Percentiles rank a stretch among this genome's conserved stretches.
These are phyloP conservation scores for Pogonomyrmex californicus DNA, from an alignment of 1,140 invertebrate species.

Conservation along the genomic window DNA sequence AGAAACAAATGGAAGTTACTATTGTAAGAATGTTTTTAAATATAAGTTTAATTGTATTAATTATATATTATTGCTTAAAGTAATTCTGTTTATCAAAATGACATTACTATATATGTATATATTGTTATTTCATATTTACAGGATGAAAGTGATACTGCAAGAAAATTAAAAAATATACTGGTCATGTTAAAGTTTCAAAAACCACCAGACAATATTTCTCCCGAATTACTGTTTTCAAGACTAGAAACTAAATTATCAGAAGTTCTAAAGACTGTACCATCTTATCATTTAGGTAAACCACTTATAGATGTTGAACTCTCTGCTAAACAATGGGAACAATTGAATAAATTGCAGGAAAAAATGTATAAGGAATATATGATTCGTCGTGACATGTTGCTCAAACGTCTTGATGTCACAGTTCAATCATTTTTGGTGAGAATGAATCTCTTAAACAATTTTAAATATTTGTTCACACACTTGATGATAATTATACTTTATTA, in stretches of 20 bases:
- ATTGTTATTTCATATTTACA: slow-evolving; percentile 81
- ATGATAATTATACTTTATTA: too few species aligned
- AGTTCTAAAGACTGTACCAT: slow-evolving; percentile 89
- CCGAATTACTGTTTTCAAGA: slow-evolving; percentile 93
- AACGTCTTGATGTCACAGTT: slow-evolving; percentile 97
- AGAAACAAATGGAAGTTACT: slow-evolving; percentile 87
- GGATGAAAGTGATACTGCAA: slow-evolving; percentile 94
- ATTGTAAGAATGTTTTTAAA: slow-evolving; percentile 84
- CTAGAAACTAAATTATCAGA: slow-evolving; percentile 92
- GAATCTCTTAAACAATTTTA: not conserved
- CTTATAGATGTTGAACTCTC: slow-evolving; percentile 92
- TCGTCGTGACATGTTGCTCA: slow-evolving; percentile 95
- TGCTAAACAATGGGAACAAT: slow-evolving; percentile 93
- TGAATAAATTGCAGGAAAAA: slow-evolving; percentile 91
- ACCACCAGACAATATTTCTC: slow-evolving; percentile 93
- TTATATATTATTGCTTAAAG: not conserved
- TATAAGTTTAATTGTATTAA: not conserved
- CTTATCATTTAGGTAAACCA: slow-evolving; percentile 91
- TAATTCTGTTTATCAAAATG: not conserved
- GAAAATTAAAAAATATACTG: slow-evolving; percentile 92
- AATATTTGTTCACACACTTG: slow-evolving; percentile 4
- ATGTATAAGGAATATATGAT: slow-evolving; percentile 94
- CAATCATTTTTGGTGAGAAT: slow-evolving; percentile 94
- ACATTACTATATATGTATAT: not conserved
- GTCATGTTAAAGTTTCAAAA: slow-evolving; percentile 93